Percentiles rank a stretch among this genome's conserved stretches.
Conservation (phyloP, 2,113 vertebrate genomes). For the Puntigrus tetrazona region DNA sequence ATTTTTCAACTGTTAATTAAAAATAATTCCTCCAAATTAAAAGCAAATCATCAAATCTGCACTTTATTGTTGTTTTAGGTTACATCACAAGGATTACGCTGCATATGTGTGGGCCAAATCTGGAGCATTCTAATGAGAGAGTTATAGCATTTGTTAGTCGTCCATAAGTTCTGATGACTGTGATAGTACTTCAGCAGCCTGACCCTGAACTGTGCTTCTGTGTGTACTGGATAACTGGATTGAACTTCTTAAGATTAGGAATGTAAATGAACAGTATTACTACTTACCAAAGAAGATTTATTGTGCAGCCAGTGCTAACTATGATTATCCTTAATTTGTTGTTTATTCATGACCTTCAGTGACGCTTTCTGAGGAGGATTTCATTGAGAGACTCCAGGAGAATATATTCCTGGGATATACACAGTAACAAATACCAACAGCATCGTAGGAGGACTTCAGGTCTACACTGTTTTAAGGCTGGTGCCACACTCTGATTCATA, state of each 20-base stretch:
- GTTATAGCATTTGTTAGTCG: conserved; percentile 34
- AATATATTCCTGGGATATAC: conserved; percentile 94
- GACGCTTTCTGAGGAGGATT: conserved; percentile 86
- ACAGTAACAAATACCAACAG: conserved; percentile 87
- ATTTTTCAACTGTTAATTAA: neutral
- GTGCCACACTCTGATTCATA: neutral
- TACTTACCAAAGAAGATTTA: conserved; percentile 9
- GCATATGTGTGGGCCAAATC: conserved; percentile 91
- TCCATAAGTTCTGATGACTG: neutral
- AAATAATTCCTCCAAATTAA: neutral
- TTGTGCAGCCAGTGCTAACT: neutral
- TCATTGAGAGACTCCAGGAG: conserved; percentile 90
- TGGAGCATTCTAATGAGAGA: conserved; percentile 74
- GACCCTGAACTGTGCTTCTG: neutral
- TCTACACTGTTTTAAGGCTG: conserved; percentile 60
- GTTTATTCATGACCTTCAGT: conserved; percentile 70
- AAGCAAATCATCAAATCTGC: neutral
- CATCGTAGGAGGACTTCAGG: conserved; percentile 93
- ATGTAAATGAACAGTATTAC: neutral
- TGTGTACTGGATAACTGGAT: neutral
- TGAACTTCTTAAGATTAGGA: conserved; percentile 16
- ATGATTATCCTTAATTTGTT: neutral
- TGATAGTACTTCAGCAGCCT: neutral
- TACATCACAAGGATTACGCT: conserved; percentile 92
- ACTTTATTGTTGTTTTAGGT: conserved; percentile 71